Base-by-base conservation (phyloP, 1,140 invertebrate genomes). In the Drosophila pandora region DNA sequence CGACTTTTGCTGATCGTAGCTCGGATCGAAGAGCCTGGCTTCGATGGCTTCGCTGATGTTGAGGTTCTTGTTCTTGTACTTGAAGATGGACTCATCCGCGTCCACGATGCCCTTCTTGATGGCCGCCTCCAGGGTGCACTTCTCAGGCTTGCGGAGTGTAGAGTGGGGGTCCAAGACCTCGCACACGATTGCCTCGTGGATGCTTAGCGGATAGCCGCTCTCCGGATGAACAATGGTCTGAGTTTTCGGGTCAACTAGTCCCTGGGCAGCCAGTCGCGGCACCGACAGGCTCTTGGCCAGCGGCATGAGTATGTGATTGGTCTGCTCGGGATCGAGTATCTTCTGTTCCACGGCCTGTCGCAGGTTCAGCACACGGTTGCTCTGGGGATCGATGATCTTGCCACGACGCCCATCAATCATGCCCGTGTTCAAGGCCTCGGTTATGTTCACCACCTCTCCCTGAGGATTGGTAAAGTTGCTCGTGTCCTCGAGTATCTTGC, bases 191-290 rank as follows among this genome's bases (percentile, higher is more conserved):
- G 97, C 97, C 93, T 98, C 96, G 61, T 94, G 93, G 47, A 97
- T 93, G 34, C 94, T 95, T 41, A 98, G 92, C 75, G 94, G 93
- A 60, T 92, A 93, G 5, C 97, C 97, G 17, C 96, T 97, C 93
- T 97, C 97, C 7, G 98, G 98, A 92, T 99, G 97, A 59, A 98
- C 95, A 69, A 99, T 96, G 91, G 95, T 96, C 58, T 95, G 94
- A 37, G 95, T 95, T 17, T 94, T 85, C n/a, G 94, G 93, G 91
- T 98, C 95, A 67, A 97, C 94, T 12, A 98, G 93, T 61, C 97
- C 97, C 92, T 97, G 96, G 72, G 95, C 93, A 45, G 97, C 94
- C 56, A 97, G 92, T 92, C 96, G 96, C 13, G 97, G 95, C 64
- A 98, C 92, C 21, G 96, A 95, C 32, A 98, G 91, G 90, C 95